Conservation (phyloP, 2,113 vertebrate genomes). For the Chrysochloris asiatica region DNA sequence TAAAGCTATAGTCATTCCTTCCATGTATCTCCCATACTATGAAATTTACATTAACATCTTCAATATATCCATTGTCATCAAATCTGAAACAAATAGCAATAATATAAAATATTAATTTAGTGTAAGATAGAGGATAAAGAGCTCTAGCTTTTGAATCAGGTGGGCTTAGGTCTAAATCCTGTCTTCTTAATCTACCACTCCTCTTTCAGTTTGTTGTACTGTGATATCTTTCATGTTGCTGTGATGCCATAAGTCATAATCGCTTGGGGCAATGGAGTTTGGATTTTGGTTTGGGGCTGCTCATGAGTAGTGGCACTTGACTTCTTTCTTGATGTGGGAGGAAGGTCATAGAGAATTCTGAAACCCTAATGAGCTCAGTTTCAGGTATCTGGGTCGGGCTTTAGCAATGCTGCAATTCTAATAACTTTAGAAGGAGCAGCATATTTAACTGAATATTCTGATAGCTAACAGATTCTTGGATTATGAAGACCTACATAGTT, state of each 20-base stretch:
- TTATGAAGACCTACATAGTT: not conserved
- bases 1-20: conserved; percentile 73
- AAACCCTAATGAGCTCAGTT: not conserved
- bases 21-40: conserved; percentile 79
- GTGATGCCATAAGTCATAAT: not conserved
- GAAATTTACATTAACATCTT: conserved; percentile 71
- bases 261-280: too few species aligned
- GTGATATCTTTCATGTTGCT: not conserved
- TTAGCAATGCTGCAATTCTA: not conserved
- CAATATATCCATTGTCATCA: not conserved
- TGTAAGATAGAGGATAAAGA: not conserved
- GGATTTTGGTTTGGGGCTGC: not conserved
- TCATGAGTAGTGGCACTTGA: not conserved
- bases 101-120: not conserved
- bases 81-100: conserved; percentile 61
- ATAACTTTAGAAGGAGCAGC: not conserved
- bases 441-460: not conserved
- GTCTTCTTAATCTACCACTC: not conserved
- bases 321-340: not conserved
- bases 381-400: not conserved
- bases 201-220: not conserved
- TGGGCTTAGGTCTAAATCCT: not conserved
- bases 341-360: not conserved
- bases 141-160: not conserved
- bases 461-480: not conserved